These are phyloP conservation scores for Apteryx owenii DNA, from an alignment of 2,113 vertebrate genomes.

Conservation along the genomic window DNA sequence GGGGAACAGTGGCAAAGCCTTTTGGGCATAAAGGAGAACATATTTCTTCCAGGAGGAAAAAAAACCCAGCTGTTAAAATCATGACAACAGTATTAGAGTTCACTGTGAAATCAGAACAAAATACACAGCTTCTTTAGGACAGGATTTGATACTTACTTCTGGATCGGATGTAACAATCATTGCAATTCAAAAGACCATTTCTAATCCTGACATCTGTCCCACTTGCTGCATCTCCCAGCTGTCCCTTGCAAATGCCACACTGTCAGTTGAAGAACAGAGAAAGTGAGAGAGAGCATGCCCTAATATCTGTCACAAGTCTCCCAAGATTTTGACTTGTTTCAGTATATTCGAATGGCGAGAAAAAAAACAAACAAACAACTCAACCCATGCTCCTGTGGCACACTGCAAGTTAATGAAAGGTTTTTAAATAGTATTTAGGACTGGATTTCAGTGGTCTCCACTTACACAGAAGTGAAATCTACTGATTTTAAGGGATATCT, in stretches of 20 bases:
- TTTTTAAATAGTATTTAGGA: not conserved
- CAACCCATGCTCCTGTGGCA: not conserved
- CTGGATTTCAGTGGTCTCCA: not conserved
- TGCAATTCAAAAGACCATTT: constrained; percentile 95
- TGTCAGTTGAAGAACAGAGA: constrained; percentile 51
- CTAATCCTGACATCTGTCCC: constrained; percentile 96
- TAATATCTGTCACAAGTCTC: not conserved
- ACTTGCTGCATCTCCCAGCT: constrained; percentile 90
- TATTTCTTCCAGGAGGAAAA: not conserved
- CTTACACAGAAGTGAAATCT: not conserved
- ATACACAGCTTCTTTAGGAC: not conserved
- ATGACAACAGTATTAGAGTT: not conserved
- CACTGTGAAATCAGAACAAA: not conserved
- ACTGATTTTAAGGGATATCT: not conserved
- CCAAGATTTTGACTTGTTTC: not conserved
- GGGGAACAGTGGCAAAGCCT: not conserved
- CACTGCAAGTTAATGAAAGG: not conserved
- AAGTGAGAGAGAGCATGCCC: not conserved
- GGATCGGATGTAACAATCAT: constrained; percentile 94
- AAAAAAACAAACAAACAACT: not conserved
- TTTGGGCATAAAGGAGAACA: not conserved
- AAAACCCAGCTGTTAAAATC: not conserved
- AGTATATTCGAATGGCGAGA: not conserved
- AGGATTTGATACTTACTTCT: constrained; percentile 86
- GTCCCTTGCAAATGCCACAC: constrained; percentile 96